Evolutionary conservation across 1,140 invertebrate species (phyloP).

Genomic region (Ladona fulva): DNA sequence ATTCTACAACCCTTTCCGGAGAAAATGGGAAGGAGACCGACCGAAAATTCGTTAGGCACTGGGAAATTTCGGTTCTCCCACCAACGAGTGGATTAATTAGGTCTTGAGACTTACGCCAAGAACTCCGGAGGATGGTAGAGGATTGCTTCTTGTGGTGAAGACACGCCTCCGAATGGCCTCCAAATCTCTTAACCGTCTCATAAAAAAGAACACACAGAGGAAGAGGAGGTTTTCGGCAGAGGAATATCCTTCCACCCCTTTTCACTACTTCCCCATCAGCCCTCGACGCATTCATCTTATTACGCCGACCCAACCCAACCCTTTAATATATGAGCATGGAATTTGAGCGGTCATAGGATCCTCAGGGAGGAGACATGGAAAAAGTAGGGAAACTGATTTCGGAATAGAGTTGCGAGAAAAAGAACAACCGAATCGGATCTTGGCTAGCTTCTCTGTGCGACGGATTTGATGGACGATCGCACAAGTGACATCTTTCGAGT

Average conservation of each 20-base stretch:
- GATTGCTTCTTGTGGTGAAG: conserved; percentile 3
- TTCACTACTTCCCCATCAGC: not conserved
- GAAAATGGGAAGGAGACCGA: not conserved
- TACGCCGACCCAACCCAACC: not conserved
- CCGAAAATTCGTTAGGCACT: not conserved
- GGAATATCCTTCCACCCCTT: not conserved
- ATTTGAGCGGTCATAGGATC: too few relatives aligned
- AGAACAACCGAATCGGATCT: too few relatives aligned
- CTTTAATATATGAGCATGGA: too few relatives aligned
- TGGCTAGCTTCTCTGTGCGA: too few relatives aligned
- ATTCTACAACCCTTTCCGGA: not conserved
- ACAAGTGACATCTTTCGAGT: too few relatives aligned
- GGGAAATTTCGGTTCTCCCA: not conserved
- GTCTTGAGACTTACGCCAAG: not conserved
- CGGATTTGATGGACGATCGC: too few relatives aligned
- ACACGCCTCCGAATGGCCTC: not conserved
- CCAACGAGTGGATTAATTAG: not conserved
- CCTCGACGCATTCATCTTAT: not conserved
- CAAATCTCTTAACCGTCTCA: not conserved
- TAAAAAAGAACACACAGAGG: not conserved
- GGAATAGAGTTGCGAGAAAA: too few relatives aligned
- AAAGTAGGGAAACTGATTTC: too few relatives aligned
- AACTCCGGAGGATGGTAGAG: not conserved
- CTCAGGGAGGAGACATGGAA: too few relatives aligned
- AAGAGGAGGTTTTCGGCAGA: not conserved